These are phyloP conservation scores for Macrostomum cliftonense DNA, from an alignment of 2,888 invertebrate genomes.

Conservation along the genomic window DNA sequence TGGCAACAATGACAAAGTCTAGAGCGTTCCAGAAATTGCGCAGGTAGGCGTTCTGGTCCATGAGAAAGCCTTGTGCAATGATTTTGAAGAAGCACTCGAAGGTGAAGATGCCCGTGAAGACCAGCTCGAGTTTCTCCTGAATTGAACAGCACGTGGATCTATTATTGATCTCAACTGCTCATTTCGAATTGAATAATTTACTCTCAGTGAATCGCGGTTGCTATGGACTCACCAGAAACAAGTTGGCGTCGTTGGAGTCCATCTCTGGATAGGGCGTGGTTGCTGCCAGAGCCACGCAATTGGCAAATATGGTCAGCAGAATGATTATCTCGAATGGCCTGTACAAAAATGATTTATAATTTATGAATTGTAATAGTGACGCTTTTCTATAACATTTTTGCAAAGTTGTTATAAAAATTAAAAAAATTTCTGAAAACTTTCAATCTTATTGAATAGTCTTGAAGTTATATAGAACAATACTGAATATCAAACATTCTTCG, in stretches of 20 bases:
- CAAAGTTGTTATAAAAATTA: too few relatives aligned
- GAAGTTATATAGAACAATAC: too few relatives aligned
- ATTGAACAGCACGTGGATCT: too few relatives aligned
- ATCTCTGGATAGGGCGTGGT: constrained; percentile 89
- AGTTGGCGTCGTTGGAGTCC: constrained; percentile 87
- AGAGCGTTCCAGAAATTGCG: constrained; percentile 89
- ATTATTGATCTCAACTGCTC: too few relatives aligned
- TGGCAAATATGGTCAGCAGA: constrained; percentile 90
- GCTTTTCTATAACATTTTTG: too few relatives aligned
- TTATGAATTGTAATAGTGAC: too few relatives aligned
- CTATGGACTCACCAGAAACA: constrained; percentile 62
- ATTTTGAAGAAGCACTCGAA: constrained; percentile 97
- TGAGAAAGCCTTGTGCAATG: constrained; percentile 87
- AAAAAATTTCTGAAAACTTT: too few relatives aligned
- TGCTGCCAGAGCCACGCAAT: constrained; percentile 93
- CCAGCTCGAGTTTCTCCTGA: constrained; percentile 95
- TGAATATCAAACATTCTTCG: too few relatives aligned
- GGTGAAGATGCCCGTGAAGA: constrained; percentile 97
- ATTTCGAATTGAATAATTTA: too few relatives aligned
- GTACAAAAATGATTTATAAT: too few relatives aligned
- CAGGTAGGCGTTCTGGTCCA: constrained; percentile 89
- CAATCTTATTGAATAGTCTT: too few relatives aligned
- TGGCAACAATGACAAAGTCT: constrained; percentile 74
- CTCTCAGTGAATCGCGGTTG: too few relatives aligned
- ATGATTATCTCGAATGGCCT: constrained; percentile 99